phyloP scores from a whole-genome alignment of 2,113 vertebrate species.

The Deroptyus accipitrinus region DNA sequence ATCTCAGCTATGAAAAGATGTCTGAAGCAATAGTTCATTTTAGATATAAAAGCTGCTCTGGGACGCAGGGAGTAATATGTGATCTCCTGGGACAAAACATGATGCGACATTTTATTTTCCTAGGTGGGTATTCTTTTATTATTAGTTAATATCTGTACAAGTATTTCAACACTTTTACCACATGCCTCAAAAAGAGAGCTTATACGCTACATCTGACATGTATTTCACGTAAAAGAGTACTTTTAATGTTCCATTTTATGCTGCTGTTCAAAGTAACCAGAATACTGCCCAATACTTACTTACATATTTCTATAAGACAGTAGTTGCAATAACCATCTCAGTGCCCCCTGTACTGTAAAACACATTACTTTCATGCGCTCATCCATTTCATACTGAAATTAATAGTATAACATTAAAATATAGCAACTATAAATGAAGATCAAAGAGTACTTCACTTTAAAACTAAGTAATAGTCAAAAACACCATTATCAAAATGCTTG shows the following conservation, averaged over 20 bases:
- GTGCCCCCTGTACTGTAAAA: background rate
- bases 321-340: background rate
- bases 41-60: background rate
- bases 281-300: background rate
- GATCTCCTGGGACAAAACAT: background rate
- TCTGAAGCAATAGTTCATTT: background rate
- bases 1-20: background rate
- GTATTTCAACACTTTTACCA: background rate
- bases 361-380: background rate
- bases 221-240: background rate
- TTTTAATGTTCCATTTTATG: background rate
- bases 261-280: background rate
- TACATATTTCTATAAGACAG: background rate
- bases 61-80: background rate
- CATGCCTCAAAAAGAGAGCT: background rate
- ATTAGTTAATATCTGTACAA: background rate
- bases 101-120: background rate
- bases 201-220: rapidly evolving
- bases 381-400: background rate
- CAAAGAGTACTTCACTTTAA: background rate
- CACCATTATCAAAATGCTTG: background rate
- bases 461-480: background rate
- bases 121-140: background rate
- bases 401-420: background rate
- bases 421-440: background rate